These are phyloP conservation scores for Numenius arquata DNA, from an alignment of 2,113 vertebrate genomes.

Conservation along the genomic window DNA sequence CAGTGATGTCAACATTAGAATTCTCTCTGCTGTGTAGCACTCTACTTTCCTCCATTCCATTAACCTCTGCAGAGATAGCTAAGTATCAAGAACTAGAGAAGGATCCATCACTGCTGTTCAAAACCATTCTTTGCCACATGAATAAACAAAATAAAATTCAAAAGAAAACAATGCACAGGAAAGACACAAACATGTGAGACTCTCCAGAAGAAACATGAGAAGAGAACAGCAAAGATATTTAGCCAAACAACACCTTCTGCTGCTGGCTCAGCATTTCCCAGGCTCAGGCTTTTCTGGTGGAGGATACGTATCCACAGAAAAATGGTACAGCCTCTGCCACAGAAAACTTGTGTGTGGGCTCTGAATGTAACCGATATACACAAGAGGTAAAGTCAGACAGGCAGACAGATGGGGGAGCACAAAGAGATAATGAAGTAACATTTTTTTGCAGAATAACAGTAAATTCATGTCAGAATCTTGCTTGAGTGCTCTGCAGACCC, in stretches of 20 bases:
- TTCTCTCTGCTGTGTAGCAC: not conserved
- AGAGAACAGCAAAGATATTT: not conserved
- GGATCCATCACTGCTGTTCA: not conserved
- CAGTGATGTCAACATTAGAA: not conserved
- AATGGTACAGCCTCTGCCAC: not conserved
- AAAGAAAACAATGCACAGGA: not conserved
- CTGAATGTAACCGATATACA: not conserved
- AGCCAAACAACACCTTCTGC: not conserved
- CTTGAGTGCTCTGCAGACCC: not conserved
- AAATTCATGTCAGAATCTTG: not conserved
- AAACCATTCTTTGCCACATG: not conserved
- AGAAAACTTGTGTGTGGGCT: not conserved
- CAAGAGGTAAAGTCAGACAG: not conserved
- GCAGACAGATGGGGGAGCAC: not conserved
- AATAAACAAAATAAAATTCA: not conserved
- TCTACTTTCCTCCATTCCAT: not conserved
- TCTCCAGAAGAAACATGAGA: not conserved
- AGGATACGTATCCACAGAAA: not conserved
- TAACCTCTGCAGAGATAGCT: not conserved
- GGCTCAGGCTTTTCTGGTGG: not conserved
- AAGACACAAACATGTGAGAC: not conserved
- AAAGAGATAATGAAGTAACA: not conserved
- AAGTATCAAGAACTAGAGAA: not conserved
- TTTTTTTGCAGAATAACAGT: not conserved
- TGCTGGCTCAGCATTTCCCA: not conserved